phyloP scores from a whole-genome alignment of 2,888 invertebrate species.

The Yponomeuta evonymella region DNA sequence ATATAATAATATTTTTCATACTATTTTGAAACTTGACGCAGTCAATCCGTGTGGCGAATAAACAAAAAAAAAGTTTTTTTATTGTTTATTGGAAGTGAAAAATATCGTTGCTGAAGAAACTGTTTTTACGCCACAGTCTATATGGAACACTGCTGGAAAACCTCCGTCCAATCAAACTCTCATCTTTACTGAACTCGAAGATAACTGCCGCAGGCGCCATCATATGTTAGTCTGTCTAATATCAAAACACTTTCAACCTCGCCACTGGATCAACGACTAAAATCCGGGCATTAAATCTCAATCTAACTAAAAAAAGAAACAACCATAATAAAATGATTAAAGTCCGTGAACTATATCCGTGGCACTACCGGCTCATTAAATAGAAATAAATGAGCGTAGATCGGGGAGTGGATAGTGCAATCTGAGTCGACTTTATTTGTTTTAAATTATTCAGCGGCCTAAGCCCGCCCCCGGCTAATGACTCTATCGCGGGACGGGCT shows the following conservation, averaged over 20 bases:
- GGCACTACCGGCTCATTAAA: constrained; percentile 31
- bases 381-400: constrained; percentile 61
- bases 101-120: no score
- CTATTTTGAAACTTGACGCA: no score
- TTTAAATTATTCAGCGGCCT: constrained; percentile 68
- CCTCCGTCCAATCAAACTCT: no score
- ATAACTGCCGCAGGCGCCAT: no score
- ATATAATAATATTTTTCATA: no score
- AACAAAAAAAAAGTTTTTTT: no score
- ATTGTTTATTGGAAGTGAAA: no score
- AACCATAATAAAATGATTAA: constrained; percentile 1
- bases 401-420: constrained; percentile 58
- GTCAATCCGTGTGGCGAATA: no score
- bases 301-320: not conserved
- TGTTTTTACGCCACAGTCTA: no score
- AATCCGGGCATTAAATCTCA: constrained; percentile 3
- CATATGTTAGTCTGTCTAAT: no score
- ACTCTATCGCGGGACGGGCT: constrained; percentile 52
- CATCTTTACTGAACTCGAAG: no score
- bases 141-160: no score
- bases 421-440: constrained; percentile 72
- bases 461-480: constrained; percentile 70
- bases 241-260: not conserved
- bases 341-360: constrained; percentile 6
- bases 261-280: not conserved